Percentiles rank a stretch among this genome's conserved stretches.
phyloP scores from a whole-genome alignment of 1,140 invertebrate species.

The Heliconius melpomene region DNA sequence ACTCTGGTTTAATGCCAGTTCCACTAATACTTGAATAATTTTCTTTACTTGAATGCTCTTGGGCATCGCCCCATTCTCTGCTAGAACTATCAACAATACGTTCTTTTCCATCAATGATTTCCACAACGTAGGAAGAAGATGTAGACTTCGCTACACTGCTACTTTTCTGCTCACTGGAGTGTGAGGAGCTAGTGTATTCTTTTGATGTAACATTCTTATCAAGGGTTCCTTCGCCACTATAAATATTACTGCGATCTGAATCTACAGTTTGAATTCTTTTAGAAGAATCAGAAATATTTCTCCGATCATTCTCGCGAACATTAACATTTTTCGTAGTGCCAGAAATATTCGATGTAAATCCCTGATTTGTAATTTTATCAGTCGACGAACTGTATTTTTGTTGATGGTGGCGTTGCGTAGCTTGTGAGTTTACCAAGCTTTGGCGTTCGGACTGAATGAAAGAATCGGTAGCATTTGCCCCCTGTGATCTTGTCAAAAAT shows the following conservation, averaged over 20 bases:
- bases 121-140: conserved; percentile 81
- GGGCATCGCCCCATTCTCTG: conserved; percentile 79
- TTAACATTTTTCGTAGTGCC: conserved; percentile 53
- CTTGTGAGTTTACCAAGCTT: conserved; percentile 56
- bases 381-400: conserved; percentile 43
- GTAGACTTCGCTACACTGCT: conserved; percentile 79
- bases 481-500: conserved; percentile 59
- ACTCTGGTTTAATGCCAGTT: conserved; percentile 79
- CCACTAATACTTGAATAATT: conserved; percentile 77
- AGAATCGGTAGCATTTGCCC: conserved; percentile 68
- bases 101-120: conserved; percentile 84
- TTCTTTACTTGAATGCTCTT: conserved; percentile 78
- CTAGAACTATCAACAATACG: conserved; percentile 81
- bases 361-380: conserved; percentile 43
- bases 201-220: conserved; percentile 67
- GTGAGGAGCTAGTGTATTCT: conserved; percentile 65
- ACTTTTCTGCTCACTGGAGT: conserved; percentile 72
- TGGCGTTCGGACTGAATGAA: conserved; percentile 75
- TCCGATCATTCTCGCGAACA: conserved; percentile 61
- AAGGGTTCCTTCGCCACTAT: conserved; percentile 64
- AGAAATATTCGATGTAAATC: conserved; percentile 31
- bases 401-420: conserved; percentile 19
- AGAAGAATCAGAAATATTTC: conserved; percentile 53
- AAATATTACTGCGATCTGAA: conserved; percentile 68
- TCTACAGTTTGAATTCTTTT: conserved; percentile 56